Evolutionary conservation across 2,797 vertebrate genomes (phyloP).

Genomic region (Hybognathus amarus): DNA sequence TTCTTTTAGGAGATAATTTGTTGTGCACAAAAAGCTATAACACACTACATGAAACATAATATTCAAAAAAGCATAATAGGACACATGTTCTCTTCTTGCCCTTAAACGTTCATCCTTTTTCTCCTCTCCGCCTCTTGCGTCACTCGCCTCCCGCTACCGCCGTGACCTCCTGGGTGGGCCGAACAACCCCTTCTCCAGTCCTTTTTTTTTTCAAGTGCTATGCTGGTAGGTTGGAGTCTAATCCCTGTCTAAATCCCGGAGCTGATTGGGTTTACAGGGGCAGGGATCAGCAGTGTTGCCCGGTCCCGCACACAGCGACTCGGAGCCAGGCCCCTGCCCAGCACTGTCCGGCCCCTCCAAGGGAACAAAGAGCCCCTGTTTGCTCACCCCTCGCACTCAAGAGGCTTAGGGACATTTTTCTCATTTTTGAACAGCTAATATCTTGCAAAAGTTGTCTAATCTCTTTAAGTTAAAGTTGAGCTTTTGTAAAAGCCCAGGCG

Average conservation of each 20-base stretch:
- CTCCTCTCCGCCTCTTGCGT: constrained; percentile 1
- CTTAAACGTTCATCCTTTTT: background rate
- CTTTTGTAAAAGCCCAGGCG: constrained; percentile 78
- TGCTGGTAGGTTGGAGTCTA: constrained; percentile 72
- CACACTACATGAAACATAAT: background rate
- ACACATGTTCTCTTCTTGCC: background rate
- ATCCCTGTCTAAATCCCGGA: constrained; percentile 77
- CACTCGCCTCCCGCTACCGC: constrained; percentile 37
- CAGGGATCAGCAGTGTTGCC: constrained; percentile 75
- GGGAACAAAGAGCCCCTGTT: constrained; percentile 90
- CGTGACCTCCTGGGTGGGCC: constrained; percentile 77
- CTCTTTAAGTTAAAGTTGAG: constrained; percentile 93
- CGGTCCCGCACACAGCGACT: constrained; percentile 75
- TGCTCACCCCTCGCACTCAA: constrained; percentile 80
- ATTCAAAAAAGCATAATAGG: background rate
- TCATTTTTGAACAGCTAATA: constrained; percentile 99
- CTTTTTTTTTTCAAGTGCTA: constrained; percentile 65
- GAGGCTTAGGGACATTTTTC: constrained; percentile 98
- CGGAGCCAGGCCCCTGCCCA: constrained; percentile 69
- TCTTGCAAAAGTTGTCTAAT: constrained; percentile 94
- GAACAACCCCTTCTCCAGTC: constrained; percentile 40
- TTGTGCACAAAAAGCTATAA: background rate
- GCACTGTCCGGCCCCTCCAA: constrained; percentile 63
- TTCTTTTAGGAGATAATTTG: background rate
- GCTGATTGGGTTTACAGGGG: constrained; percentile 73